Evolutionary conservation across 2,113 vertebrate species (phyloP), one percentile per base, ranked within the genome.

Genomic region (Tragelaphus buxtoni): DNA sequence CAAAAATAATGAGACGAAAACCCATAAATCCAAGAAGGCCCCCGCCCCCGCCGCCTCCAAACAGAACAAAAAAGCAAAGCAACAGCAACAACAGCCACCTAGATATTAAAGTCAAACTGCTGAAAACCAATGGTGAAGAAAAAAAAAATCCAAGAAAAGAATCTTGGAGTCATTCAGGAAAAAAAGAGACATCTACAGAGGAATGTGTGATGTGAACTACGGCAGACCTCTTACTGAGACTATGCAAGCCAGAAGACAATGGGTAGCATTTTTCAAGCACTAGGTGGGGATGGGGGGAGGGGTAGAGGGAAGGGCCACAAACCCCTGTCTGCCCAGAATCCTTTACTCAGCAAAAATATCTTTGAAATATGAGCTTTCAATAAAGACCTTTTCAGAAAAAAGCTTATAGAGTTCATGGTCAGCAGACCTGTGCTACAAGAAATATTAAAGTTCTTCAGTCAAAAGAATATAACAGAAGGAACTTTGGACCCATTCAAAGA

Each of bases 201-300:
- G 14, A 28, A 8, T 6, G 45, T 7, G 26, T 4, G 20, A 20
- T 14, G 65, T 5, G 39, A 16, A 28, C 20, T 0, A 17, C 3
- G 1, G 55, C 16, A 20, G 47, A 49, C 72, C 47, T 80, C 53
- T 76, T 2, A 2, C 18, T 10, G 26, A 35, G 61, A 12, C 42
- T 4, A 16, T 7, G 60, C 45, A 16, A 81, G 61, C 2, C 11
- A 0, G 13, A 14, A 32, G 95, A 45, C 4, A 30, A n/a, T 14
- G 26, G 28, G 47, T 9, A n/a, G 17, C 12, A 6, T 35, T 24
- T n/a, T 53, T 12, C 16, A 35, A 39, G 49, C 14, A 7, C 6
- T 18, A 47, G 45, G 60, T 26, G 35, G 28, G 2, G 7, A 6
- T 13, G 69, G 1, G 9, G 35, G 11, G 39, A 26, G 69, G 69